Evolutionary conservation across 1,140 invertebrate species (phyloP).

Genomic region (Laupala kohalensis): DNA sequence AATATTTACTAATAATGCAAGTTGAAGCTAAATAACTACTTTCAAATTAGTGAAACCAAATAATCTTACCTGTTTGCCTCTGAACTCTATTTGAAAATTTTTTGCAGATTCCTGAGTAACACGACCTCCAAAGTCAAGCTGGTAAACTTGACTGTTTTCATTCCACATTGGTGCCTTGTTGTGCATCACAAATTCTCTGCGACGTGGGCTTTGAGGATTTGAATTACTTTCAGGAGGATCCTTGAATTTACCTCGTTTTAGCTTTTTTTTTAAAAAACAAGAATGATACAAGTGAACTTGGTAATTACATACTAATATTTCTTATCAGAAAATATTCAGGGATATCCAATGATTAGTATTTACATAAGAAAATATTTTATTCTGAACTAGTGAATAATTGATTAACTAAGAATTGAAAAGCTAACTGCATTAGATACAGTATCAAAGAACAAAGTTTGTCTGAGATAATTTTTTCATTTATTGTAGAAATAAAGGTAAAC

Average conservation of each 20-base stretch:
- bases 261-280: too few species aligned
- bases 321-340: too few species aligned
- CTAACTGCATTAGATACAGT: too few species aligned
- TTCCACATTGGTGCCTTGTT: slow-evolving; percentile 99
- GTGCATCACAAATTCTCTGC: slow-evolving; percentile 84
- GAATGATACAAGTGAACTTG: too few species aligned
- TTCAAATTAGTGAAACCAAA: not conserved
- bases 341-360: too few species aligned
- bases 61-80: slow-evolving; percentile 75
- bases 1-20: slow-evolving; percentile 9
- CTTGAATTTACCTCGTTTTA: slow-evolving; percentile 42
- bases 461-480: too few species aligned
- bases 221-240: slow-evolving; percentile 17
- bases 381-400: too few species aligned
- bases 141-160: slow-evolving; percentile 97
- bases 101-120: slow-evolving; percentile 99
- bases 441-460: too few species aligned
- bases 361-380: too few species aligned
- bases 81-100: slow-evolving; percentile 98
- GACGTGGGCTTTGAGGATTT: slow-evolving; percentile 35
- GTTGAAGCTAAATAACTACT: not conserved
- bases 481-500: too few species aligned
- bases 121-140: slow-evolving; percentile 96
- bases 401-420: too few species aligned
- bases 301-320: too few species aligned